These are phyloP conservation scores for Bellardia bayeri DNA, from an alignment of 2,888 invertebrate species.

Conservation along the genomic window DNA sequence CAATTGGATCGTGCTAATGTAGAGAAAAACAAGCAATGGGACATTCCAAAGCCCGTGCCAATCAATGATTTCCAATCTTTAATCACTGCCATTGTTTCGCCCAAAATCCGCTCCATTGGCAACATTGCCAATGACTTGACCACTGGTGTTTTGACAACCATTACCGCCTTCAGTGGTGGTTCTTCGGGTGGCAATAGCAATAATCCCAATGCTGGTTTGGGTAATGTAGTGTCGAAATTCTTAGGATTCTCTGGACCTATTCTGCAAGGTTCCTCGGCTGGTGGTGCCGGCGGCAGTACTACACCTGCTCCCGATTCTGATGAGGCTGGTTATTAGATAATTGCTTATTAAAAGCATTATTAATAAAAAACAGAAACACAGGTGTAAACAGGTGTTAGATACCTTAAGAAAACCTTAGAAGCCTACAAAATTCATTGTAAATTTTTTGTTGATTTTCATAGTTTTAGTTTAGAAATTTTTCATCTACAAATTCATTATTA, in stretches of 20 bases:
- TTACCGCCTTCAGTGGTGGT: constrained; percentile 85
- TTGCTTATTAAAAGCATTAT: background rate
- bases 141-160: constrained; percentile 85
- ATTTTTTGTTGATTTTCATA: constrained; percentile 63
- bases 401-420: constrained; percentile 10
- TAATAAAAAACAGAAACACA: constrained; percentile 24
- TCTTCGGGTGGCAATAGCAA: constrained; percentile 80
- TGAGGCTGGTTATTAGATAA: constrained; percentile 82
- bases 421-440: constrained; percentile 48
- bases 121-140: constrained; percentile 88
- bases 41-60: constrained; percentile 88
- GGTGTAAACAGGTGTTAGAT: constrained; percentile 34
- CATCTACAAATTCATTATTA: constrained; percentile 31
- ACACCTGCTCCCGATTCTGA: constrained; percentile 82
- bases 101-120: constrained; percentile 89
- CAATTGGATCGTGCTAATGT: constrained; percentile 90
- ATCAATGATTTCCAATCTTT: constrained; percentile 87
- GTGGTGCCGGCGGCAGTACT: constrained; percentile 76
- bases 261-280: constrained; percentile 83
- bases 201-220: constrained; percentile 81
- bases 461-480: constrained; percentile 66
- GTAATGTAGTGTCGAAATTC: constrained; percentile 83
- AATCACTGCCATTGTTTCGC: constrained; percentile 89
- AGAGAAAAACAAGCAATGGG: constrained; percentile 90
- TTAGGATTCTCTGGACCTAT: constrained; percentile 84